Evolutionary conservation across 2,797 vertebrate species (phyloP).

Genomic region (Chelonia mydas): DNA sequence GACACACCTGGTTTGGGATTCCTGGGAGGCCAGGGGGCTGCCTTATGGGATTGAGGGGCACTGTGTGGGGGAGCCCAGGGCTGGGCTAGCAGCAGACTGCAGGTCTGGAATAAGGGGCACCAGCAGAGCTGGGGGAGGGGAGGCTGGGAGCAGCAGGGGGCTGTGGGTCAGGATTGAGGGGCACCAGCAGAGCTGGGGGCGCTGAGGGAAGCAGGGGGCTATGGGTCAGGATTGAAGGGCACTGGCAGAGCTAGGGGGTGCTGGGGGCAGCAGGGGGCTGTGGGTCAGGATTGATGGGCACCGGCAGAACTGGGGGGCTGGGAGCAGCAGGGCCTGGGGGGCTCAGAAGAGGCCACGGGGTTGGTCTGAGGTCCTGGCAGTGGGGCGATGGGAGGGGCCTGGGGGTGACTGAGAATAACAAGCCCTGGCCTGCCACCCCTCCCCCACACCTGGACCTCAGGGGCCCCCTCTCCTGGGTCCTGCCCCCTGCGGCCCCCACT

Average conservation of each 20-base stretch:
- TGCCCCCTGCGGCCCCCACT: background rate
- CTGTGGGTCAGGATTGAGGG: too few relatives aligned
- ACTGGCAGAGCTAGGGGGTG: too few relatives aligned
- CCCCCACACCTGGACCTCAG: background rate
- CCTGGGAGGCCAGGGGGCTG: background rate
- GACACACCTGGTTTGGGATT: background rate
- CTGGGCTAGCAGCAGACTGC: background rate
- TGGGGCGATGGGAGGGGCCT: too few relatives aligned
- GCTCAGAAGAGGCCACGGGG: background rate
- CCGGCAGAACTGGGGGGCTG: too few relatives aligned
- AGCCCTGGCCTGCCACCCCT: background rate
- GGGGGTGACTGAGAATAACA: background rate
- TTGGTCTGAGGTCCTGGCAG: background rate
- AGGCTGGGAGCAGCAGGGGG: background rate
- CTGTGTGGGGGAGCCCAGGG: background rate
- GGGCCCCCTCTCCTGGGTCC: constrained; percentile 37
- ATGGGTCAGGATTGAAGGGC: background rate
- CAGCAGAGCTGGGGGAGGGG: too few relatives aligned
- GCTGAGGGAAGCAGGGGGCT: too few relatives aligned
- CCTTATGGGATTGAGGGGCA: too few relatives aligned
- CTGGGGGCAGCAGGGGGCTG: too few relatives aligned
- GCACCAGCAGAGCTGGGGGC: too few relatives aligned
- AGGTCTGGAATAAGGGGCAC: background rate
- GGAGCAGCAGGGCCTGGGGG: background rate
- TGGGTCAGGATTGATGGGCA: background rate